Evolutionary conservation across 2,888 invertebrate genomes (phyloP), one percentile per base, ranked within the genome.

Genomic region (Serripes groenlandicus): DNA sequence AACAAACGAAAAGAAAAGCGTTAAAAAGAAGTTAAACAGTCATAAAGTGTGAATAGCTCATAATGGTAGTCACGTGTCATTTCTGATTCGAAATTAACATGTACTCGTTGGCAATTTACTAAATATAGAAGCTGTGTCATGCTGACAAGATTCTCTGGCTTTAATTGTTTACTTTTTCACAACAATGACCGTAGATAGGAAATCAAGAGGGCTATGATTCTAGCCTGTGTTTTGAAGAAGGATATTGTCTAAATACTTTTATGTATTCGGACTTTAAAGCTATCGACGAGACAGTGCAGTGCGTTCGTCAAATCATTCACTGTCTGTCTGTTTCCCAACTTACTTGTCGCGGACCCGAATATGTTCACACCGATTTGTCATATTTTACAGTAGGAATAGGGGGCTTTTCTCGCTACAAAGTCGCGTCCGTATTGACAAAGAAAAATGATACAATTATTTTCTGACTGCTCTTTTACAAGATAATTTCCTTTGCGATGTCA

Each of bases 401-500:
- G 26, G 37, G 28, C 15, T 66, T 66, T 66, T 26, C 42, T 23
- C 42, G 26, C 11, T 58, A 66, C 66, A 66, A 66, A 66, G 37
- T 18, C 66, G 66, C 66, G 42, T 42, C 42, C 23, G 28, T 69
- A 42, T 28, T 76, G 76, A 76, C 76, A 76, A 76, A 76, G 76
- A 83, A 75, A 74, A 80, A 77, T 77, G 77, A 62, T 60, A 80
- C 80, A 80, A 80, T 83, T 83, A 85, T 82, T 75, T 75, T 64
- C 49, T 66, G 70, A 58, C 72, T 72, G 75, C 77, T 82, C 75
- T 72, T 78, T 75, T 82, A 77, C 74, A 64, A 75, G 75, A 80
- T 78, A 85, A 85, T 85, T 85, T 85, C 82, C 82, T 78, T 70
- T 64, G 26, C 71, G 58, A 62, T 68, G 80, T 80, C 77, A 78